Conservation (phyloP, 2,888 invertebrate genomes). For the Lasioglossum calceatum region DNA sequence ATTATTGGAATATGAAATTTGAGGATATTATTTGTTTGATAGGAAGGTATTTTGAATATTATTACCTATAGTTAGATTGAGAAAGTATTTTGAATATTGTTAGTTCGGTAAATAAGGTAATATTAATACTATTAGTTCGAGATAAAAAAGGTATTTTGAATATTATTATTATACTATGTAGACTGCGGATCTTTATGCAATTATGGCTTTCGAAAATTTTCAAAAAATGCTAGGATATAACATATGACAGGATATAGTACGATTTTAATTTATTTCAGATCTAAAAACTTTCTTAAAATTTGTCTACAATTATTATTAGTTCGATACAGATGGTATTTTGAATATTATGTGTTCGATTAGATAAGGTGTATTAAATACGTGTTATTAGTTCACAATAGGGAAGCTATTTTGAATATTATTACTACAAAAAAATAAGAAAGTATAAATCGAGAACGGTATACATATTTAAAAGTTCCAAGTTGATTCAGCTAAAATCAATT, state of each 20-base stretch:
- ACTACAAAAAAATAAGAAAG: neutral
- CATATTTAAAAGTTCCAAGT: neutral
- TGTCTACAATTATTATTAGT: neutral
- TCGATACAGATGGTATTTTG: no score
- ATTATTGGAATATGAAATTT: neutral
- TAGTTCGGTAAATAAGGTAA: no score
- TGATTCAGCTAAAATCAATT: neutral
- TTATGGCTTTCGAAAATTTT: no score
- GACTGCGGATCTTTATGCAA: no score
- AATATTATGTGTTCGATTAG: neutral
- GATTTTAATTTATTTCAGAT: no score
- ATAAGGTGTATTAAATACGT: neutral
- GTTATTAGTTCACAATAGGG: neutral
- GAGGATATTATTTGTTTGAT: neutral
- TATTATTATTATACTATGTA: no score
- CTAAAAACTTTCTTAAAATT: no score
- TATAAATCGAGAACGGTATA: neutral
- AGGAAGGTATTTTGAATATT: neutral
- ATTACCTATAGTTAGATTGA: neutral
- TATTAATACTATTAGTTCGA: neutral
- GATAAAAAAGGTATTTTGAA: neutral
- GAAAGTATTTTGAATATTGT: neutral
- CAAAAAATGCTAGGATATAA: no score
- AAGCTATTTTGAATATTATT: neutral
- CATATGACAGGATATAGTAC: no score